These are phyloP conservation scores for Falco novaeseelandiae DNA, from an alignment of 2,797 vertebrate genomes.

Conservation along the genomic window DNA sequence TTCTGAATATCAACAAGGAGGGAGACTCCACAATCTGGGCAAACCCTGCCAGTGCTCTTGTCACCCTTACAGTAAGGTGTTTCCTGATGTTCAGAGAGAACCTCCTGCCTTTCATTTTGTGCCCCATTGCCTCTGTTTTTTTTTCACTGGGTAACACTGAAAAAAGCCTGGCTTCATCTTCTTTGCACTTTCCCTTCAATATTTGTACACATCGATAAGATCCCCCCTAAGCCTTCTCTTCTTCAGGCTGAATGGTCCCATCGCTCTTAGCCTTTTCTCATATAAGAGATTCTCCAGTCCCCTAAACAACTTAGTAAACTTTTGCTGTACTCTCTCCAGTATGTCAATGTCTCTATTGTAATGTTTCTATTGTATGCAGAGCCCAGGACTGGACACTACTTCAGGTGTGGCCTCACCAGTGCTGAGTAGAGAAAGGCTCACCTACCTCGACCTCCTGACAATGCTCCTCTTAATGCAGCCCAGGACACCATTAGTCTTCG, in stretches of 20 bases:
- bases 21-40: not conserved
- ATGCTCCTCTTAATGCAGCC: not conserved
- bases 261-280: not conserved
- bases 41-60: not conserved
- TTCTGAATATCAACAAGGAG: not conserved
- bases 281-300: not conserved
- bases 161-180: not conserved
- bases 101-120: not conserved
- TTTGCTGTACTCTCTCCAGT: not conserved
- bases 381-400: not conserved
- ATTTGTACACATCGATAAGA: not conserved
- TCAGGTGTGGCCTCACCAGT: not conserved
- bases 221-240: not conserved
- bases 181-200: not conserved
- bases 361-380: not conserved
- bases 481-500: not conserved
- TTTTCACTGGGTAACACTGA: not conserved
- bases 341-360: fast-evolving
- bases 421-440: not conserved
- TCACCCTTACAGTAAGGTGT: not conserved
- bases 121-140: not conserved
- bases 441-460: fast-evolving
- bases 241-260: not conserved
- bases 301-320: not conserved
- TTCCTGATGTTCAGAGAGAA: not conserved